phyloP scores from a whole-genome alignment of 2,113 vertebrate species.

The Butastur rufipennis region DNA sequence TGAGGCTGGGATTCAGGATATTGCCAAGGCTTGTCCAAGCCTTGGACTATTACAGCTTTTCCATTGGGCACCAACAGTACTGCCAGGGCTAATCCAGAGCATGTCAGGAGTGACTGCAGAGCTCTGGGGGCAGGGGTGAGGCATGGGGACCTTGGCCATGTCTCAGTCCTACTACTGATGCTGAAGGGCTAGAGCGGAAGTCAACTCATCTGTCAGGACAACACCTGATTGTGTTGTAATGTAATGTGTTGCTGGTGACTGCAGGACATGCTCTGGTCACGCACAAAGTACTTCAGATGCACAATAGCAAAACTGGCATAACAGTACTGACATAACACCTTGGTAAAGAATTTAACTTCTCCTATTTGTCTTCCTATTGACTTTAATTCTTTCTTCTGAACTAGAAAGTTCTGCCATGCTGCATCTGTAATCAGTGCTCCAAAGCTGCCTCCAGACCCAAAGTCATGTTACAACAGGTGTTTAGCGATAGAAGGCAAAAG shows the following conservation, averaged over 20 bases:
- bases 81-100: background rate
- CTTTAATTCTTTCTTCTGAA: background rate
- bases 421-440: background rate
- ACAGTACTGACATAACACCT: background rate
- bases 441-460: background rate
- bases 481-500: background rate
- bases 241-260: background rate
- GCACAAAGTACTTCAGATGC: background rate
- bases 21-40: background rate
- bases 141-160: rapidly evolving
- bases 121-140: rapidly evolving
- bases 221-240: background rate
- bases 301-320: background rate
- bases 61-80: background rate
- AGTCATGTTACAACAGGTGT: background rate
- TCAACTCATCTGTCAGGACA: background rate
- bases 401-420: background rate
- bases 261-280: background rate
- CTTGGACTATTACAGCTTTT: background rate
- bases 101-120: background rate
- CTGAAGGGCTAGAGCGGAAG: background rate
- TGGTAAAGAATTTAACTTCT: background rate
- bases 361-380: background rate
- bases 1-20: background rate
- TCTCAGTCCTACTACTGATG: background rate